Base-by-base conservation (phyloP, 2,113 vertebrate genomes). In the Motacilla tschutschensis region DNA sequence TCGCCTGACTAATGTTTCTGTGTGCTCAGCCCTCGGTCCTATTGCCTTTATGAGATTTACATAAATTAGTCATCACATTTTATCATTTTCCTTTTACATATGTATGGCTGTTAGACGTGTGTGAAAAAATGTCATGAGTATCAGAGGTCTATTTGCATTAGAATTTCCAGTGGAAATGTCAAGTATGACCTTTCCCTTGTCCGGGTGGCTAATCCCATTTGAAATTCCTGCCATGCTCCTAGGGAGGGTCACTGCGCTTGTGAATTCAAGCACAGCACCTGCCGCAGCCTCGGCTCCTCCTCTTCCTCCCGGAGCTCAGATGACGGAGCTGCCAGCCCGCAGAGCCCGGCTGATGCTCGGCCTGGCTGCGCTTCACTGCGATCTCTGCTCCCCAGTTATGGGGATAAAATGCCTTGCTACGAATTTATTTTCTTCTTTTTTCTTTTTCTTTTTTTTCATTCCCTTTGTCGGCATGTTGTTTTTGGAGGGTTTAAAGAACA, bases 151-250 rank as follows among this genome's bases (percentile, higher is more conserved):
- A 94, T 97, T 96, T 97, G 96, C 94, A 95, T 96, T 96, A 96
- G 96, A 95, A 97, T 97, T 97, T 97, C 95, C 95, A 97, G 95
- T 97, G 97, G 97, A 97, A 96, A 96, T 97, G 96, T 96, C 95
- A 96, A 97, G 95, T 95, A 90, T 97, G 97, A 97, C 96, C 97
- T 97, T 96, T 96, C 93, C 78, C 96, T 97, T 97, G 97, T 97
- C 86, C 17, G 95, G 92, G 95, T 96, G 96, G 96, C 91, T 97
- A 97, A 97, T 98, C 97, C 95, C 94, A 95, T 97, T 97, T 97
- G 93, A 95, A 96, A 97, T 95, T 95, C 95, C 92, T 93, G 96
- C 96, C 93, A 77, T 91, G 90, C 96, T 96, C 95, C 93, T 73
- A 90, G 48, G 33, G 95, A 95, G 95, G 97, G 96, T 97, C 96